Evolutionary conservation across 2,888 invertebrate species (phyloP), one percentile per base, ranked within the genome.

Genomic region (Pseudococcus jackbeardsleyi): DNA sequence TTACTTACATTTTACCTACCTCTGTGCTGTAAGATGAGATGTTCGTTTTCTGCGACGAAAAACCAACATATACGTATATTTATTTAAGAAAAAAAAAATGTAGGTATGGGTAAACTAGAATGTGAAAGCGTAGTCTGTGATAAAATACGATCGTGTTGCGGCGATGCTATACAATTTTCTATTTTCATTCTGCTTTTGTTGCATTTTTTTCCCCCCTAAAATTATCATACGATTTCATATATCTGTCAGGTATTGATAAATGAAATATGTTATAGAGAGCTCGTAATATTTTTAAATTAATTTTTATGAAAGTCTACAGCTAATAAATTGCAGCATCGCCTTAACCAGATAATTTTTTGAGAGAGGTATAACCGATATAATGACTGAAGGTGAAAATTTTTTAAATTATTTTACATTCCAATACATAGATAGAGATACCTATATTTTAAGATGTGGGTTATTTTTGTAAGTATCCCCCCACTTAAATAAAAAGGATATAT

Each of bases 401-500:
- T 26, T 12, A 68, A 42, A 42, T 42, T 42, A 68, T 79, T 79
- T 17, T 79, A 82, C 79, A 82, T 82, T 82, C 46, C 79, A n/a
- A 19, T 64, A 64, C 64, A 64, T 64, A 64, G 22, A 5, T 64
- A 64, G 22, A 64, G 22, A 5, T 64, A 64, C 64, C 64, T 64
- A 22, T 82, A 46, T 82, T 82, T 0, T 82, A 46, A 82, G 79
- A 82, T 46, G 79, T 82, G 79, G 79, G 79, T 82, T 82, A 82
- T 82, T 82, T 82, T 82, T 82, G 79, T 19, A 5, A 82, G 15
- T 82, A 82, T 82, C 79, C 79, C 79, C 79, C 79, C 79, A 82
- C 79, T 82, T 82, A 82, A 82, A 82, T 82, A 82, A 82, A 82
- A 82, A 82, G 79, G 79, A 82, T 82, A 82, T 82, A 82, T 5